Percentiles rank a stretch among this genome's conserved stretches.
phyloP scores from a whole-genome alignment of 2,797 vertebrate species.

The Ibycter americanus region DNA sequence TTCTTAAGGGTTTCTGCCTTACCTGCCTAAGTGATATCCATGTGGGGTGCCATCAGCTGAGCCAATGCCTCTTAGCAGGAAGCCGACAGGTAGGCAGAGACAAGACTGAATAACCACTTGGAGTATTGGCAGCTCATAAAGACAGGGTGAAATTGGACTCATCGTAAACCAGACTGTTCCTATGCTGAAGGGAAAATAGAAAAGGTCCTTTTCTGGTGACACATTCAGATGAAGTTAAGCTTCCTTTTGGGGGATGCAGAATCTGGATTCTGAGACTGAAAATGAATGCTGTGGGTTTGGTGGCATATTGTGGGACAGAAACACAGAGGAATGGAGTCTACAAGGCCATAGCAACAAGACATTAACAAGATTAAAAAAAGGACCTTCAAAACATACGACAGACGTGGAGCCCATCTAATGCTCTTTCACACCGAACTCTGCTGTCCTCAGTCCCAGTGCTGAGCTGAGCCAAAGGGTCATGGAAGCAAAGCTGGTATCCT shows the following conservation, averaged over 20 bases:
- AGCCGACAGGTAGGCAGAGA: neutral
- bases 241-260: neutral
- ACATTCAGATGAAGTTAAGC: neutral
- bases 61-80: neutral
- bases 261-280: neutral
- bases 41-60: neutral
- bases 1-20: neutral
- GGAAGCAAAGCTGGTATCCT: neutral
- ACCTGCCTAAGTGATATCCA: neutral
- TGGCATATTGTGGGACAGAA: neutral
- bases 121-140: neutral
- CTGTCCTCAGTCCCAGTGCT: neutral
- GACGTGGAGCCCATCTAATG: neutral
- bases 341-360: neutral
- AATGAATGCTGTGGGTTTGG: neutral
- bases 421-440: neutral
- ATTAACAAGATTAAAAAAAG: neutral
- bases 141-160: neutral
- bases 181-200: neutral
- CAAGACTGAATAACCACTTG: neutral
- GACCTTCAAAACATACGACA: neutral
- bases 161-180: rapidly evolving
- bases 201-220: neutral
- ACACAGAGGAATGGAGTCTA: neutral
- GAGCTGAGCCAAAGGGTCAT: neutral